Percentiles rank a stretch among this genome's conserved stretches.
Evolutionary conservation across 2,797 vertebrate species (phyloP).

Genomic region (Capromys pilorides): DNA sequence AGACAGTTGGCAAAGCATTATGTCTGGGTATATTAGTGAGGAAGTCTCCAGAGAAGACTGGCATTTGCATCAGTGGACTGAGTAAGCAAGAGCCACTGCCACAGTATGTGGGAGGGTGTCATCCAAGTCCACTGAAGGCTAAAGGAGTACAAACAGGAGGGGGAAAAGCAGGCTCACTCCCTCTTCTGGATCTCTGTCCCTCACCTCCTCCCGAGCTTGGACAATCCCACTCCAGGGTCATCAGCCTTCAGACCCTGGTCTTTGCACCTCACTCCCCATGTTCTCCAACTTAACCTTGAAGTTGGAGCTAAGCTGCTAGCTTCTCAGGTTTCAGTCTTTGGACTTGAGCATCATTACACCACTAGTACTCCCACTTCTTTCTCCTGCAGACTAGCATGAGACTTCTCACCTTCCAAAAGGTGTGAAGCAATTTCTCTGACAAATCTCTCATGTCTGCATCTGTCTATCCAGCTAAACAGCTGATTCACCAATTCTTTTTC

Average conservation of each 20-base stretch:
- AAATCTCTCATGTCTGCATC: background rate
- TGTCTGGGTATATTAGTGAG: background rate
- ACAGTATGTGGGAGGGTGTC: too few species aligned
- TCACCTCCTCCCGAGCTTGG: background rate
- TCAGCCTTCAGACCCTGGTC: background rate
- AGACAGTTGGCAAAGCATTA: background rate
- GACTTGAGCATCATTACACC: background rate
- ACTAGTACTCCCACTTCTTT: too few species aligned
- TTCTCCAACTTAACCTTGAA: too few species aligned
- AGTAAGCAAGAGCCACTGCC: background rate
- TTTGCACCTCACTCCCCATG: fast-evolving
- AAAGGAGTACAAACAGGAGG: too few species aligned
- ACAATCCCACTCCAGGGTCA: too few species aligned
- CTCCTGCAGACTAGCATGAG: background rate
- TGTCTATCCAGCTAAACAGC: background rate
- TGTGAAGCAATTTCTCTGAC: background rate
- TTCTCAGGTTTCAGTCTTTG: background rate
- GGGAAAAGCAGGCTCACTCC: background rate
- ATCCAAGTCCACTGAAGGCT: background rate
- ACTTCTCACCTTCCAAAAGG: background rate
- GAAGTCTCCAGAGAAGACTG: background rate
- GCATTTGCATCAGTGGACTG: background rate
- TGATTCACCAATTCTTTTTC: too few species aligned
- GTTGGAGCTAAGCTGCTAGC: too few species aligned
- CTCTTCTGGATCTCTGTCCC: background rate